phyloP scores from a whole-genome alignment of 1,140 invertebrate genomes.

The Forficula auricularia region DNA sequence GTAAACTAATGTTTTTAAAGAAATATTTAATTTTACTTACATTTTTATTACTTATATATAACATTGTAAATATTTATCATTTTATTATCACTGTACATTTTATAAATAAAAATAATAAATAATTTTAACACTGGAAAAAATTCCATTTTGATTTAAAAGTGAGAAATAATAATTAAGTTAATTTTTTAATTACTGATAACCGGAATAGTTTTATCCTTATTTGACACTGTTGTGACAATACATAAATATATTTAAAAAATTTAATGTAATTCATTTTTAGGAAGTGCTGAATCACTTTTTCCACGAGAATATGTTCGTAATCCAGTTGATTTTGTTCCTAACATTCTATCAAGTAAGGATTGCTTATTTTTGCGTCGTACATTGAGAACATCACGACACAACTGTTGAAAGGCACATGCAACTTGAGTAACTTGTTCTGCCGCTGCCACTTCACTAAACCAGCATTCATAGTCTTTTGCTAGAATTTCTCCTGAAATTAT shows the following conservation, averaged over 20 bases:
- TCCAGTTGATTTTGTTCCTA: conserved; percentile 52
- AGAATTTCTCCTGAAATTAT: conserved; percentile 55
- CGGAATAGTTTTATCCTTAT: too few species aligned
- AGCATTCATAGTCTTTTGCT: conserved; percentile 71
- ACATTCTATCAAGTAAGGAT: conserved; percentile 59
- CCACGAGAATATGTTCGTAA: conserved; percentile 54
- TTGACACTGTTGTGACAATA: too few species aligned
- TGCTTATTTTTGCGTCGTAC: conserved; percentile 65
- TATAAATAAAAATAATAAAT: too few species aligned
- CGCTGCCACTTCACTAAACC: conserved; percentile 74
- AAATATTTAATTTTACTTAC: too few species aligned
- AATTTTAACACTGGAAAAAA: too few species aligned
- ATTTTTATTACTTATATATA: too few species aligned
- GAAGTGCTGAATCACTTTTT: conserved; percentile 68
- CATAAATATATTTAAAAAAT: neutral
- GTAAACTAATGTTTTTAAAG: too few species aligned
- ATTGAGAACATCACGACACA: conserved; percentile 61
- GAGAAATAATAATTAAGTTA: too few species aligned
- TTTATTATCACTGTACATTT: too few species aligned
- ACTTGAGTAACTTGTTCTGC: conserved; percentile 53
- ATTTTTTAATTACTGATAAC: too few species aligned
- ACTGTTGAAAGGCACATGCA: conserved; percentile 65
- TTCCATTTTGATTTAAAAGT: too few species aligned
- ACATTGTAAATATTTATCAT: too few species aligned
- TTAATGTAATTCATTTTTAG: conserved; percentile 37